Conservation (phyloP, 2,888 invertebrate genomes). For the Lacanobia oleracea region DNA sequence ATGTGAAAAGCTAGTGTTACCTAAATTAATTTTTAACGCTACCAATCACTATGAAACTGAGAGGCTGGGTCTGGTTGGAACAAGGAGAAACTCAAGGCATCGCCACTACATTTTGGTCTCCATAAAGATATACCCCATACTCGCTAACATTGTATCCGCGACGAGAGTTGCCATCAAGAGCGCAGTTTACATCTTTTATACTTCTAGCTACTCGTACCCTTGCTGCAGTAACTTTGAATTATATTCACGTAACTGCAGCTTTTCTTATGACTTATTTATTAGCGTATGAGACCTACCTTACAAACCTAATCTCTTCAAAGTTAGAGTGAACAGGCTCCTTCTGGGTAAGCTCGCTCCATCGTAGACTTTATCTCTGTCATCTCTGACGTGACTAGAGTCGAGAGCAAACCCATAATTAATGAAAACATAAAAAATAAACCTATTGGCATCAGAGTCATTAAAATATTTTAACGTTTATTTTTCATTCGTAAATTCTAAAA, state of each 20-base stretch:
- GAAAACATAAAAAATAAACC: no score
- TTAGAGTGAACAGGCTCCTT: no score
- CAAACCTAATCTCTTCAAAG: no score
- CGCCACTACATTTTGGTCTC: neutral
- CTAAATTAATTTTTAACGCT: no score
- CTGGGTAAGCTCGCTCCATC: no score
- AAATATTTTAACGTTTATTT: neutral
- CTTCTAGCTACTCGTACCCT: constrained; percentile 32
- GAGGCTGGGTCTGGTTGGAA: neutral
- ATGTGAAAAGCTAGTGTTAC: no score
- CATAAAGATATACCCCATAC: neutral
- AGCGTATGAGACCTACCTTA: neutral
- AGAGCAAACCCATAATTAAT: no score
- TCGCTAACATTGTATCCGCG: constrained; percentile 26
- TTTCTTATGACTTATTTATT: constrained; percentile 8
- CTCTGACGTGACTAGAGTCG: no score
- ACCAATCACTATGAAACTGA: no score
- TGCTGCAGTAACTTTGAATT: constrained; percentile 33
- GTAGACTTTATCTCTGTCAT: no score
- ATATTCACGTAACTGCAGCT: constrained; percentile 9
- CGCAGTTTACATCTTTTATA: constrained; percentile 41
- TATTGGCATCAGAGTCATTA: no score
- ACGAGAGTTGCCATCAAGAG: constrained; percentile 29
- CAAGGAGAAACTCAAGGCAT: no score
- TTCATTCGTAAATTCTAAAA: neutral